Evolutionary conservation across 2,797 vertebrate genomes (phyloP), one percentile per base, ranked within the genome.

Genomic region (Capromys pilorides): DNA sequence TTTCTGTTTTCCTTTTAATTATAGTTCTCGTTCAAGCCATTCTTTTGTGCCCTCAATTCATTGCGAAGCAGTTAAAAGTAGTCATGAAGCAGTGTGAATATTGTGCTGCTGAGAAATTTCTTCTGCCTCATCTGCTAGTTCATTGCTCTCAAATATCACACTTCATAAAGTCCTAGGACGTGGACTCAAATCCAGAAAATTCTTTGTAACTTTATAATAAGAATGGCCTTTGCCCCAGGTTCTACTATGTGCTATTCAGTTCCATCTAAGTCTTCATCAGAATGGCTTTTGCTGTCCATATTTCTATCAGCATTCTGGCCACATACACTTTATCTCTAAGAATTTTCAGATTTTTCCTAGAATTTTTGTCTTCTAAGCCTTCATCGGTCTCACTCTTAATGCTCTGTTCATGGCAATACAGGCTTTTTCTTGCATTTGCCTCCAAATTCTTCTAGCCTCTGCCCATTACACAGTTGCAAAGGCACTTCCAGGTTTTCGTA

Each of bases 1-100:
- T 90, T 85, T 51, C 31, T 67, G 18, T 89, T 89, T 94, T 62
- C 51, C 61, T 78, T 84, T 94, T 84, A 89, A 90, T 84, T 94
- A 61, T 67, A 84, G 39, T 84, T 89, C 71, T 59, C 39, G 66
- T 89, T 89, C 84, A 84, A 24, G 39, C 31, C 28, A 78, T 61
- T n/a, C 66, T 51, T 78, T 84, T 67, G 39, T 36, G 77, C 33
- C 78, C 39, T 64, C 39, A 85, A 78, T 36, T 84, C 71, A 94
- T 12, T 78, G 24, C 14, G 67, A 84, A 84, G 24, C 61, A 84
- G 69, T 77, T 89, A 67, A 59, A 89, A 36, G 86, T 89, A 84
- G 49, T 22, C 61, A 67, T 11, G 67, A 24, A 67, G 31, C n/a
- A 61, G 73, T 51, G 36, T 69, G 80, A 85, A 59, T 61, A 39